These are phyloP conservation scores for Campoletis sonorensis DNA, from an alignment of 1,140 invertebrate species.

Conservation along the genomic window DNA sequence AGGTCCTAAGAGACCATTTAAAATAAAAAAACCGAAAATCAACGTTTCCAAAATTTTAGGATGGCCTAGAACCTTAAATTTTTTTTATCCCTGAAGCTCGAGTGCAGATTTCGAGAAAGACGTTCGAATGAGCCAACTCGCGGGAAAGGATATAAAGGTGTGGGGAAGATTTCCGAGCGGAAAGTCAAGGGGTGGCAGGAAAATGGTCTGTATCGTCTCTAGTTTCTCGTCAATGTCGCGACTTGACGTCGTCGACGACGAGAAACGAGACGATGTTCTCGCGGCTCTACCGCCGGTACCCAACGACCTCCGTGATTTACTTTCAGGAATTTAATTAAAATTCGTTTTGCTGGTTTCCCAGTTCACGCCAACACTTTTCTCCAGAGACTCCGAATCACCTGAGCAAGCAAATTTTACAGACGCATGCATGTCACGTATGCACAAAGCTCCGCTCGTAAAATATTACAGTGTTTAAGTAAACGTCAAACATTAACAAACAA, in stretches of 20 bases:
- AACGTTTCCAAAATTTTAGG: too few relatives aligned
- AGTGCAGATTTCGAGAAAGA: neutral
- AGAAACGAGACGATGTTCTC: constrained; percentile 30
- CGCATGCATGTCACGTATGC: neutral
- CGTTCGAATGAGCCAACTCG: neutral
- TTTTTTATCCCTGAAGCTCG: neutral
- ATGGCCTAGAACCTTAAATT: too few relatives aligned
- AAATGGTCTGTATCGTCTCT: constrained; percentile 15
- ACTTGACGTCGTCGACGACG: constrained; percentile 6
- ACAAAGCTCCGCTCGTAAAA: neutral
- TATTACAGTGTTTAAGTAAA: neutral
- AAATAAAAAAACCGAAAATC: too few relatives aligned
- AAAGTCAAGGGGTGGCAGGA: neutral
- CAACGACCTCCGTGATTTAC: constrained; percentile 33
- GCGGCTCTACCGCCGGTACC: neutral
- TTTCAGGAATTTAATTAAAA: constrained; percentile 34
- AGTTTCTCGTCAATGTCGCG: constrained; percentile 28
- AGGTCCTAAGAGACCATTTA: too few relatives aligned
- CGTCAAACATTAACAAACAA: neutral
- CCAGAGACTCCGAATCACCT: neutral
- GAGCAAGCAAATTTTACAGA: constrained; percentile 8
- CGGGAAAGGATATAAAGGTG: neutral
- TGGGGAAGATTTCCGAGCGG: constrained; percentile 9
- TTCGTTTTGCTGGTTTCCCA: constrained; percentile 38
- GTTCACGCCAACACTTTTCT: constrained; percentile 13